Evolutionary conservation across 2,797 vertebrate species (phyloP).

Genomic region (Molossus alvarezi): DNA sequence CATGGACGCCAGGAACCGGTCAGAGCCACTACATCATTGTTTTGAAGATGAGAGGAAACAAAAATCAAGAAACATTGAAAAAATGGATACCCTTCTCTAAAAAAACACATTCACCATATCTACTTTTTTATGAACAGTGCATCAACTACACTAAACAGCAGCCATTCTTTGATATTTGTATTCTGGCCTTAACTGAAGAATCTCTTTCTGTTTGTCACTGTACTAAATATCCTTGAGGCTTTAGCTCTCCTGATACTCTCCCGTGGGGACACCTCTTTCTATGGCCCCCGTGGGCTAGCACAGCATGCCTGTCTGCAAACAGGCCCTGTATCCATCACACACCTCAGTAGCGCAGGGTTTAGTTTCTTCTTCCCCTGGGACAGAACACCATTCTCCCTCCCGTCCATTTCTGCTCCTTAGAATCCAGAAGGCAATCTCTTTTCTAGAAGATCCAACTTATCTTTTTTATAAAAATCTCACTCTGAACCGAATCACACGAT

Average conservation of each 20-base stretch:
- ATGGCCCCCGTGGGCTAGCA: neutral
- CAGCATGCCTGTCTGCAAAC: neutral
- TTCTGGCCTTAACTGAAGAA: neutral
- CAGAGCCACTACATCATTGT: neutral
- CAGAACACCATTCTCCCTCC: neutral
- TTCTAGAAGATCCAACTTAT: neutral
- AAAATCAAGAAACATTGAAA: conserved; percentile 18
- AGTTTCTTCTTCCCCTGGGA: neutral
- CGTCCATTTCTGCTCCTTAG: neutral
- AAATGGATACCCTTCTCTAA: neutral
- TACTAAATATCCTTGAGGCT: neutral
- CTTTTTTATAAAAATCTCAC: neutral
- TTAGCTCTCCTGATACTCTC: neutral
- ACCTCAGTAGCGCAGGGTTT: too few relatives aligned
- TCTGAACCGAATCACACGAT: neutral
- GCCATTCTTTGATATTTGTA: neutral
- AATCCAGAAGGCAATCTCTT: conserved; percentile 12
- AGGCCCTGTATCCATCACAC: neutral
- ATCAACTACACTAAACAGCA: neutral
- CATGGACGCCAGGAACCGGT: neutral
- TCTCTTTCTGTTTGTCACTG: neutral
- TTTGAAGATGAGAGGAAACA: neutral
- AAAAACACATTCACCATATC: neutral
- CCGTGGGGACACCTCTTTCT: neutral
- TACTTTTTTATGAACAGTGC: neutral